Evolutionary conservation across 2,797 vertebrate species (phyloP).

Genomic region (Rhinophrynus dorsalis): DNA sequence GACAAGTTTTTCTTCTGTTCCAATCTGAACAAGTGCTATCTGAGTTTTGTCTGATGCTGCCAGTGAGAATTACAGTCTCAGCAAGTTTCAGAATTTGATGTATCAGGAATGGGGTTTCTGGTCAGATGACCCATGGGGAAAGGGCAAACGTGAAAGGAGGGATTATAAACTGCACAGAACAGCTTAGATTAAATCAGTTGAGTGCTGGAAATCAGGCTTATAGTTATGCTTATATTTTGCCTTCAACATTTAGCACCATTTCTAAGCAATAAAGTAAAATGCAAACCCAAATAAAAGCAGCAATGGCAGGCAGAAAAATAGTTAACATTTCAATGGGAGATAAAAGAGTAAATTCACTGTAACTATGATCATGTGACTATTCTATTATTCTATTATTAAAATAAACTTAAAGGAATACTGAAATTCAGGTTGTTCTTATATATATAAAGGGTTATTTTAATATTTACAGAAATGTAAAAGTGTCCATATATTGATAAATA

Average conservation of each 20-base stretch:
- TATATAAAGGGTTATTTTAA: no score
- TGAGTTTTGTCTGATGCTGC: constrained; percentile 44
- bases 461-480: no score
- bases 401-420: no score
- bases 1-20: constrained; percentile 24
- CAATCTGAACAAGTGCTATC: constrained; percentile 45
- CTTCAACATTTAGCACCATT: constrained; percentile 2
- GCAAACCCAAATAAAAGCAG: constrained; percentile 45
- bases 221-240: constrained; percentile 52
- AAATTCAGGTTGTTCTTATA: no score
- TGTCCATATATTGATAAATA: no score
- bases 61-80: constrained; percentile 53
- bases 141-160: constrained; percentile 57
- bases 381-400: no score
- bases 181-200: constrained; percentile 48
- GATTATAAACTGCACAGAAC: constrained; percentile 54
- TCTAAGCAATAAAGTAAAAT: constrained; percentile 45
- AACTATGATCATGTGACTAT: no score
- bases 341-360: no score
- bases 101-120: constrained; percentile 53
- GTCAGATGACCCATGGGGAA: constrained; percentile 50
- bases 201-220: constrained; percentile 47
- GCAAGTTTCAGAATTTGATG: constrained; percentile 59
- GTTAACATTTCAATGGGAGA: no score
- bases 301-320: constrained; percentile 33